These are phyloP conservation scores for Argyrosomus japonicus DNA, from an alignment of 2,113 vertebrate genomes.

Conservation along the genomic window DNA sequence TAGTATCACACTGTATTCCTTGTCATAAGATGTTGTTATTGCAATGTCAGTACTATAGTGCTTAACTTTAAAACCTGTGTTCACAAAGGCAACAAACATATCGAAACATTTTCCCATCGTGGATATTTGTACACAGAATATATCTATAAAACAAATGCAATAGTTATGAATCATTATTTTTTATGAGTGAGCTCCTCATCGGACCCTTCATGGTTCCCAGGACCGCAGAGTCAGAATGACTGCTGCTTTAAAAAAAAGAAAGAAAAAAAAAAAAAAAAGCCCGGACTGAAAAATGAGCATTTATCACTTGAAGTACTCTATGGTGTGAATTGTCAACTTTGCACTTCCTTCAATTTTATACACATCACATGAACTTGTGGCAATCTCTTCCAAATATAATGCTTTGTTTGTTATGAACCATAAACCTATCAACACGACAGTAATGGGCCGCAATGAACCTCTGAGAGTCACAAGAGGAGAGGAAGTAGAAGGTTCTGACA, in stretches of 20 bases:
- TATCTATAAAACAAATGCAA: background rate
- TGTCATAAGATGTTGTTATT: background rate
- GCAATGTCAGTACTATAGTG: background rate
- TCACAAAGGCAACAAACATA: too few species aligned
- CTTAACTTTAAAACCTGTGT: background rate
- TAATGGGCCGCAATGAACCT: conserved; percentile 52
- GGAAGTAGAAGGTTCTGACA: conserved; percentile 48
- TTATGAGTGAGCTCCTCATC: background rate
- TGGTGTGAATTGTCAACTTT: conserved; percentile 48
- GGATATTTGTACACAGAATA: background rate
- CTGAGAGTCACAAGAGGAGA: conserved; percentile 63
- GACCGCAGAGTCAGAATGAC: background rate
- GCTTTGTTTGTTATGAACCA: conserved; percentile 59
- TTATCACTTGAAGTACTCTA: background rate
- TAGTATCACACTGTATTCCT: background rate
- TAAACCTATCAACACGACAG: conserved; percentile 68
- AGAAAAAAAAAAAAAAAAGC: background rate
- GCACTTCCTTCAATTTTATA: conserved; percentile 71
- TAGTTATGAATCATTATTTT: conserved; percentile 13
- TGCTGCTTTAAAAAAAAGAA: conserved; percentile 13
- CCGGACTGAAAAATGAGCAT: conserved; percentile 9
- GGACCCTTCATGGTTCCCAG: conserved; percentile 21
- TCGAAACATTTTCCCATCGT: too few species aligned
- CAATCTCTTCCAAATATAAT: conserved; percentile 45
- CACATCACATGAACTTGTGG: conserved; percentile 42